phyloP scores from a whole-genome alignment of 2,797 vertebrate species.

The Cossypha caffra region DNA sequence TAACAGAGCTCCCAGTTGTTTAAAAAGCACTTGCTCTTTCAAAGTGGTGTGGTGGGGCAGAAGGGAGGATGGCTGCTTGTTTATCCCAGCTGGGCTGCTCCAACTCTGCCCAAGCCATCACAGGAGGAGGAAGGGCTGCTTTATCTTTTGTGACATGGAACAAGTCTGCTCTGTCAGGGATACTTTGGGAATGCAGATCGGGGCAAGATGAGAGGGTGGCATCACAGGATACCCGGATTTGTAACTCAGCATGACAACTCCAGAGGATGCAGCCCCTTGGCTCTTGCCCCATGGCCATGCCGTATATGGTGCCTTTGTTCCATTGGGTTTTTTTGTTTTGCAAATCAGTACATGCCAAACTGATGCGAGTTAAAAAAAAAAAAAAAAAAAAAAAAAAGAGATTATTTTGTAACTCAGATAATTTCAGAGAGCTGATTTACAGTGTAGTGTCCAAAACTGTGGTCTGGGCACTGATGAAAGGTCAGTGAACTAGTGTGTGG shows the following conservation, averaged over 20 bases:
- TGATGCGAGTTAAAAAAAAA: background rate
- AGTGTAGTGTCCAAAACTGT: background rate
- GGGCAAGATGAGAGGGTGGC: background rate
- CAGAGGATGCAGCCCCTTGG: background rate
- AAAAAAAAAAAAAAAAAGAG: background rate
- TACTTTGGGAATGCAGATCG: background rate
- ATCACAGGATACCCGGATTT: rapidly evolving
- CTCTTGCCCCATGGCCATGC: background rate
- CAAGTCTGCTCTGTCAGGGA: background rate
- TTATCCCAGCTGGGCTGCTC: background rate
- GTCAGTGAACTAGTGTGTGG: background rate
- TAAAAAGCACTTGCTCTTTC: background rate
- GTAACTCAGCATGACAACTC: background rate
- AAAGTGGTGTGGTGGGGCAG: background rate
- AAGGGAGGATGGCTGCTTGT: background rate
- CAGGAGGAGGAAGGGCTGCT: background rate
- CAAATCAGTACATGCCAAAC: background rate
- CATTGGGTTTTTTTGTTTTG: background rate
- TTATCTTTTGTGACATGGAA: background rate
- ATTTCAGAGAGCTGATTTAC: background rate
- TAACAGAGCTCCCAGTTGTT: background rate
- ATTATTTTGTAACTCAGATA: background rate
- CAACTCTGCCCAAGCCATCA: background rate
- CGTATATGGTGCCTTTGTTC: background rate
- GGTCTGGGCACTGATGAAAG: background rate